phyloP scores from a whole-genome alignment of 2,888 invertebrate genomes.

The Platycnemis pennipes region DNA sequence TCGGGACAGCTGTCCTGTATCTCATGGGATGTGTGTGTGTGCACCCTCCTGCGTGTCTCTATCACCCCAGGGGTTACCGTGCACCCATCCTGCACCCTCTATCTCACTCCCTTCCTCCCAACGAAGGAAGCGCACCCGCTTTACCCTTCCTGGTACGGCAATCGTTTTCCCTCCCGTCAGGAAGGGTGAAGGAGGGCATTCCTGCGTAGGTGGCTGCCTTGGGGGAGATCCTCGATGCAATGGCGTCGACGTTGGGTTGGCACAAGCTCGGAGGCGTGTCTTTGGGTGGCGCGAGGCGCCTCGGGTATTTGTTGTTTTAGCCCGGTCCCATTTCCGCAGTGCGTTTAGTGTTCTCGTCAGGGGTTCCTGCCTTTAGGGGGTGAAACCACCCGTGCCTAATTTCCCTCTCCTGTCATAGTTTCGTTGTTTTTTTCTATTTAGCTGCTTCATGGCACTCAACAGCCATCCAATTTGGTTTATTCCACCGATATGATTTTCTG shows the following conservation, averaged over 20 bases:
- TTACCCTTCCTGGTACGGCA: background rate
- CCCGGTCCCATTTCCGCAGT: background rate
- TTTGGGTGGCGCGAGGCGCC: background rate
- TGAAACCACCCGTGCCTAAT: background rate
- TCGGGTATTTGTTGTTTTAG: background rate
- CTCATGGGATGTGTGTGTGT: background rate
- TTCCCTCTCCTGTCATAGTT: background rate
- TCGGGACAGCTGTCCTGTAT: slow-evolving; percentile 21
- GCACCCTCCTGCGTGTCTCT: background rate
- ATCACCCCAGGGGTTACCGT: background rate
- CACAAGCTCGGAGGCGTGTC: background rate
- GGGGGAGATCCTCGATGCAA: background rate
- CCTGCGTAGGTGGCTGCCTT: background rate
- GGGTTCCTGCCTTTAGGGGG: background rate
- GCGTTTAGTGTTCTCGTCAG: background rate
- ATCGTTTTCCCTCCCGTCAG: background rate
- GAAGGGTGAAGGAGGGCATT: background rate
- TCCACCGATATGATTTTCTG: no score
- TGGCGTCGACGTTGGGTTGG: background rate
- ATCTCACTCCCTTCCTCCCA: background rate
- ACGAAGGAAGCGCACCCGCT: no score
- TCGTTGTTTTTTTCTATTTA: background rate
- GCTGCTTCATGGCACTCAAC: background rate
- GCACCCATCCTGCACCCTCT: background rate
- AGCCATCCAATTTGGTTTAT: no score